phyloP scores from a whole-genome alignment of 1,140 invertebrate genomes.

The Liolophura sinensis region DNA sequence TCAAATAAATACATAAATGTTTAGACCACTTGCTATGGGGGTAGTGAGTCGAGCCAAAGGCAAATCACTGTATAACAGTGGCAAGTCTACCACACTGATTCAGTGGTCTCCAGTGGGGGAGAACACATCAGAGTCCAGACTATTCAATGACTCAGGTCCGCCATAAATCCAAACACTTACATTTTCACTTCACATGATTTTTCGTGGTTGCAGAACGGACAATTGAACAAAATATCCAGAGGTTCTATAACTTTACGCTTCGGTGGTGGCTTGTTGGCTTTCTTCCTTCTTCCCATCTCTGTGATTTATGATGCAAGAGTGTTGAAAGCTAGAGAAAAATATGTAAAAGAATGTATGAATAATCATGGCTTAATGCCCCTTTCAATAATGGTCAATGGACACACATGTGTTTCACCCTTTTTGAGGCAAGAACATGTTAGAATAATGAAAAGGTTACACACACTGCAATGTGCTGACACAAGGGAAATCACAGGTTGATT shows the following conservation, averaged over 20 bases:
- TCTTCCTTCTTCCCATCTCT: conserved; percentile 94
- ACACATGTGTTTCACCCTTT: not conserved
- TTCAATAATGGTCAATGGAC: not conserved
- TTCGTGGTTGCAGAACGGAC: conserved; percentile 99
- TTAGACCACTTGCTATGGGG: too few relatives aligned
- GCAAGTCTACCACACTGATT: too few relatives aligned
- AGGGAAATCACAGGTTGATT: too few relatives aligned
- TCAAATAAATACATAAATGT: too few relatives aligned
- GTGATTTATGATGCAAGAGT: not conserved
- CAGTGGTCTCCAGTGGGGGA: too few relatives aligned
- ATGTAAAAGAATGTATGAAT: not conserved
- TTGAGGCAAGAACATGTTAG: not conserved
- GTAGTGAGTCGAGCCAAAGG: too few relatives aligned
- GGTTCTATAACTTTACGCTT: conserved; percentile 93
- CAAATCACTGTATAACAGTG: too few relatives aligned
- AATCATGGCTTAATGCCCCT: too few relatives aligned
- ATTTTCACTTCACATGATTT: conserved; percentile 99
- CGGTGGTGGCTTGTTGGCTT: conserved; percentile 94
- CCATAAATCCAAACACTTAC: conserved; percentile 66
- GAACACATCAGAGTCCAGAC: too few relatives aligned
- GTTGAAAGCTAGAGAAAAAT: not conserved
- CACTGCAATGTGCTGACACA: too few relatives aligned
- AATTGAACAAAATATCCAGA: conserved; percentile 95
- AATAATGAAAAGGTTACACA: not conserved
- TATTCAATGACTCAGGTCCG: too few relatives aligned